Base-by-base conservation (phyloP, 2,888 invertebrate species). In the Hipparchia sbordonii region DNA sequence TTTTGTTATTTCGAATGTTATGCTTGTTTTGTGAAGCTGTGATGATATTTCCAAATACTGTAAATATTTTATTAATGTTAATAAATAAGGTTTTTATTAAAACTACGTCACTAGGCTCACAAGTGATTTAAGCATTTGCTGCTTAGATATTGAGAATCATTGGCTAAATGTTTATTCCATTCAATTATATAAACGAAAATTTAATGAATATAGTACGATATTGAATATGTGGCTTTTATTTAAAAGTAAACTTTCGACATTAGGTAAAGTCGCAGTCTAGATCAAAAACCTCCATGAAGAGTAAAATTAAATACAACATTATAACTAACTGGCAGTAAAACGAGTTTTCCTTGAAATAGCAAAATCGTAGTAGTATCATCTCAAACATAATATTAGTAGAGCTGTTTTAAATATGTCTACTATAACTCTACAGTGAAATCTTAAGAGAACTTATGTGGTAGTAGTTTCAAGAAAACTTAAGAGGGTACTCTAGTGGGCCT, bases 11-110 rank as follows among this genome's bases (percentile, higher is more conserved):
- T 82, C 83, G 84, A 61, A 87, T 89, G 90, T 92, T 93, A 90
- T 87, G 91, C 91, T 93, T 93, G 90, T 93, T 93, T 92, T 88
- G 92, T 93, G 92, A 91, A 88, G 93, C 93, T 93, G 93, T 93
- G 93, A 93, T 93, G 91, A 92, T 86, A 87, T 90, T 89, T 86
- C 93, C 93, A 93, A 93, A 93, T 92, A 93, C 87, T 93, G 92
- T 93, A 93, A 88, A 92, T 92, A 92, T 88, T 88, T 89, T 90
- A 89, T 88, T 88, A 91, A 88, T 88, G 89, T 91, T 92, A 82
- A 77, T 92, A 82, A 77, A 82, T 91, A 92, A 90, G 90, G 86
- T 88, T 87, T 87, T 85, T 85, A 87, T 84, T 85, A 79, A 87
- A 85, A 85, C 85, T 87, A 87, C 85, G 89, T 92, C 91, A 91